Base-by-base conservation (phyloP, 2,888 invertebrate genomes). In the Molanna angustata region DNA sequence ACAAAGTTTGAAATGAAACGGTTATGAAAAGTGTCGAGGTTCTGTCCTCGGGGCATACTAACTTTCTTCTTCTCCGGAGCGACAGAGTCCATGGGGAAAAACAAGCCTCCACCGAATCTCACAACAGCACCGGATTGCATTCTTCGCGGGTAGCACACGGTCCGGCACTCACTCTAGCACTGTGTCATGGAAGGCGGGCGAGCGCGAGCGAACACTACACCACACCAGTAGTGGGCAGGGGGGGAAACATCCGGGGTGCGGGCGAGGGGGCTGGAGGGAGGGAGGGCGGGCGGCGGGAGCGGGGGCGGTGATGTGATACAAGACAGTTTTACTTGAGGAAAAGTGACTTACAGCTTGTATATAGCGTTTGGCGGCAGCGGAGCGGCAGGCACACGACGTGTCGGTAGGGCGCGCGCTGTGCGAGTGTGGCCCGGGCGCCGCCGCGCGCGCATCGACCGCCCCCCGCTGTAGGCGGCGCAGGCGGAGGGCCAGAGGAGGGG, bases 221-320 rank as follows among this genome's bases (percentile, higher is more conserved):
- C 41, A 41, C 41, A 41, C 69, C 72, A 73, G 71, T 72, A 66
- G n/a, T n/a, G n/a, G n/a, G 69, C 70, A 72, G 67, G 69, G 70
- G 73, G 71, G 72, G 67, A 70, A 72, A 67, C 69, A 70, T 49
- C 59, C 52, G 58, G 55, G 58, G 42, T 53, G 52, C 50, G 73
- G 71, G 72, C 66, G 70, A 71, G 67, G 69, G 70, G 49, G 59
- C 52, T 57, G 54, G 58, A 31, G 51, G 49, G 48, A 40, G 69
- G 73, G 71, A 43, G 56, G 57, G 69, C 72, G 73, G 71, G 72
- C 67, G 69, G 70, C 72, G 67, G 69, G 70, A 49, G 59, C 50
- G 58, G 55, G 58, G 54, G 32, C 33, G 33, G 47, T 32, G 52
- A 21, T 48, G 40, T 18, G 48, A 49, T 45, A 51, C 51, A 40